Evolutionary conservation across 1,140 invertebrate genomes (phyloP), one percentile per base, ranked within the genome.

Genomic region (Cryptotermes secundus): DNA sequence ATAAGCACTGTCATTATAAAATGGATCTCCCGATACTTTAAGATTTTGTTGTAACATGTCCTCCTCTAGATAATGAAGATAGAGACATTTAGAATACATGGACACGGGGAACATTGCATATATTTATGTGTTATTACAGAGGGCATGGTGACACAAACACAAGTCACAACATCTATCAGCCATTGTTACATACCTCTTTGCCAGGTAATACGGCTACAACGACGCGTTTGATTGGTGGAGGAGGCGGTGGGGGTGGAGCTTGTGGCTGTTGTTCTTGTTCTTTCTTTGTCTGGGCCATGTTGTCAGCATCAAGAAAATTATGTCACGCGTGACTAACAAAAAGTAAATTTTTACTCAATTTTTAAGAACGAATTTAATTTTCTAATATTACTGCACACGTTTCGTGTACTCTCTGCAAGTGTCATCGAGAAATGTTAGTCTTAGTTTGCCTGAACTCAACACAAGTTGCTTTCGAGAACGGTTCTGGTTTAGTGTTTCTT

Each of bases 141-240:
- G 59, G n/a, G 59, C 7, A 31, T 9, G 59, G n/a, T 31, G 59
- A 72, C 59, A 72, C n/a, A 26, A 31, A 72, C 22, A 72, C 59
- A 72, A 26, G 59, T n/a, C 59, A 72, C 59, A 72, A 72, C 59
- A 72, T 72, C 59, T 72, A 72, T n/a, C 59, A 72, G 59, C 1
- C 59, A 72, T 72, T 72, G 59, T 72, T 72, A 72, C 59, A 26
- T 72, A 72, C 59, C 59, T 72, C 59, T 72, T 72, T 72, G 59
- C 59, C 59, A 72, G 59, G 59, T 72, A 72, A 72, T 7, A 72
- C 59, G 59, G 59, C 59, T 31, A 72, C 59, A 72, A 72, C 59
- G 59, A 72, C 59, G 26, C 59, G 59, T 72, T 72, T 72, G 59
- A 72, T 72, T 72, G 59, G 53, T 59, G 53, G 59, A 72, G 59